phyloP scores from a whole-genome alignment of 2,113 vertebrate genomes.

The Pterocles gutturalis region DNA sequence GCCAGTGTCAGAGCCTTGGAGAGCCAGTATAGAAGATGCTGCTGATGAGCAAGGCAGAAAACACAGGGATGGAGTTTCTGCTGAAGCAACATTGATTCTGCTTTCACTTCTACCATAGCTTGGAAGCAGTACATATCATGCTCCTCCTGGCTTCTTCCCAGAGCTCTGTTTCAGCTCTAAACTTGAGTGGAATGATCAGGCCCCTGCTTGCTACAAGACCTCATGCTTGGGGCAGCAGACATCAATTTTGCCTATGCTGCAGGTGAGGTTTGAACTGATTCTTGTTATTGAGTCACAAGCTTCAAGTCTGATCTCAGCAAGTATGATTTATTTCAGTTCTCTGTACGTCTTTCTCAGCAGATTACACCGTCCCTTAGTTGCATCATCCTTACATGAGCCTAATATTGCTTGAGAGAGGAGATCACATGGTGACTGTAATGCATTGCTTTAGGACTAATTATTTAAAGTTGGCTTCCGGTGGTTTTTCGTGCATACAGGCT shows the following conservation, averaged over 20 bases:
- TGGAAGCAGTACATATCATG: background rate
- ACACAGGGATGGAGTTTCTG: background rate
- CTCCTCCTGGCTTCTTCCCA: background rate
- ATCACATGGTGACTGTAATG: background rate
- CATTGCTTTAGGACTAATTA: constrained; percentile 30
- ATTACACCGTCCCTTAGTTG: background rate
- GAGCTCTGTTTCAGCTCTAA: background rate
- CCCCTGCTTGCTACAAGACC: background rate
- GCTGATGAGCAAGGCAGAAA: background rate
- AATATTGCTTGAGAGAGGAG: background rate
- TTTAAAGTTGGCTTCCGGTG: background rate
- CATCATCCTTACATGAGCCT: background rate
- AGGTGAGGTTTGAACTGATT: background rate
- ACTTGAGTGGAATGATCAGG: background rate
- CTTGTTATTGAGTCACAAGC: background rate
- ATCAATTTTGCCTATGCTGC: background rate
- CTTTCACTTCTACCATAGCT: background rate
- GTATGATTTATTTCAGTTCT: background rate
- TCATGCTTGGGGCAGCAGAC: background rate
- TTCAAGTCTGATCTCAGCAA: background rate
- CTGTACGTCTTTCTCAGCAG: background rate
- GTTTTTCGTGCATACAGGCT: background rate
- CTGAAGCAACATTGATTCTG: background rate
- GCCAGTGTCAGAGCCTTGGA: background rate
- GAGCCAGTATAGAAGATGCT: background rate